phyloP scores from a whole-genome alignment of 2,888 invertebrate genomes.

The Xestobium rufovillosum region DNA sequence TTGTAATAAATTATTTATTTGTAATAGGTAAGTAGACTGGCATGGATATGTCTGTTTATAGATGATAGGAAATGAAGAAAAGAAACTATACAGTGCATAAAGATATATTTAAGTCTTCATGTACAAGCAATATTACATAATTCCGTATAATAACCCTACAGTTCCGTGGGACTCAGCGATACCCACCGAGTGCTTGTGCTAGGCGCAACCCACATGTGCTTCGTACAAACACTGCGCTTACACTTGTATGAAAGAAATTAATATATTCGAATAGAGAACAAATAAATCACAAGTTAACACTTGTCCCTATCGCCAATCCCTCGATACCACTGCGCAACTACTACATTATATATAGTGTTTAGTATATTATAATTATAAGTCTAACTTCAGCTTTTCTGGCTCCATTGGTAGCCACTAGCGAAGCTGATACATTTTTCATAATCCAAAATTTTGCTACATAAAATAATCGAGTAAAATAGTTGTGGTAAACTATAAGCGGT shows the following conservation, averaged over 20 bases:
- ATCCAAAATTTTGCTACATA: constrained; percentile 30
- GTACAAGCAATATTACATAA: constrained; percentile 67
- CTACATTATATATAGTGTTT: constrained; percentile 38
- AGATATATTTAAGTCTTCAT: constrained; percentile 71
- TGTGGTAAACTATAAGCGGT: constrained; percentile 41
- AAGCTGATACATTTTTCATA: constrained; percentile 30
- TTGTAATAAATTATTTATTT: no score
- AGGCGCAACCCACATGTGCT: constrained; percentile 31
- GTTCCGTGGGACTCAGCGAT: constrained; percentile 38
- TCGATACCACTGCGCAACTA: constrained; percentile 40
- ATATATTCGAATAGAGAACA: constrained; percentile 43
- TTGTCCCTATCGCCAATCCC: constrained; percentile 43
- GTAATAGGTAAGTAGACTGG: no score
- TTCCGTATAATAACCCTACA: constrained; percentile 47
- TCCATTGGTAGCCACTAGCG: constrained; percentile 29
- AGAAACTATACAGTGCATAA: constrained; percentile 57
- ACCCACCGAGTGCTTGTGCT: constrained; percentile 38
- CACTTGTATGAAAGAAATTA: constrained; percentile 35
- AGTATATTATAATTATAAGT: constrained; percentile 36
- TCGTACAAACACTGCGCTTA: constrained; percentile 37
- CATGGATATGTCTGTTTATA: no score
- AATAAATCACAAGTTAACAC: constrained; percentile 39
- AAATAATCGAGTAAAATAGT: constrained; percentile 30
- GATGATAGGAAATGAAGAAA: constrained; percentile 12
- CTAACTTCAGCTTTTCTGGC: constrained; percentile 32